Evolutionary conservation across 1,140 invertebrate genomes (phyloP).

Genomic region (Bombus sylvicola): DNA sequence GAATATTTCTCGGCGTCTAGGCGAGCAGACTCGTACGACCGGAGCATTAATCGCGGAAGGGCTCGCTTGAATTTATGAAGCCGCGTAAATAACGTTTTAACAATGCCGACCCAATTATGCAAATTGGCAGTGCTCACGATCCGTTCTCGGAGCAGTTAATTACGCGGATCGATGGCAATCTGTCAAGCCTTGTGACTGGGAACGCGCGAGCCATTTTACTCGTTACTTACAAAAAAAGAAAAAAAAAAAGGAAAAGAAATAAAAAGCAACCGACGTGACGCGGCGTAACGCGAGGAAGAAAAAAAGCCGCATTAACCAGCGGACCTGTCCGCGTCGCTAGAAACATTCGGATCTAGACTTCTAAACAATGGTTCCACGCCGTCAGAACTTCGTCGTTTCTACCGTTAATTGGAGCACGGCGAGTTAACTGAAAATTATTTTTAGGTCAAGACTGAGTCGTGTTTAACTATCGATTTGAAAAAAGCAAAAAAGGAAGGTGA

Average conservation of each 20-base stretch:
- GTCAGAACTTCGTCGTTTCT: not conserved
- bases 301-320: not conserved
- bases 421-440: constrained; percentile 33
- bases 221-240: not conserved
- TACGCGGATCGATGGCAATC: constrained; percentile 35
- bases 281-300: not conserved
- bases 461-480: constrained; percentile 31
- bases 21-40: too few species aligned
- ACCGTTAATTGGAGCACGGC: constrained; percentile 33
- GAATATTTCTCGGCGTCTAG: too few species aligned
- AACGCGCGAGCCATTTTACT: not conserved
- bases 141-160: constrained; percentile 29
- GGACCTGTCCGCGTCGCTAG: not conserved
- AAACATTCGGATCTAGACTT: not conserved
- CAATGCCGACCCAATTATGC: constrained; percentile 54
- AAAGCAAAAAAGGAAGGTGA: not conserved
- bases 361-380: constrained; percentile 5
- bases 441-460: constrained; percentile 5
- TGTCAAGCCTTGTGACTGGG: constrained; percentile 8
- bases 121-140: constrained; percentile 44
- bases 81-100: constrained; percentile 46
- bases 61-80: constrained; percentile 3
- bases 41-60: constrained; percentile 16
- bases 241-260: too few species aligned
- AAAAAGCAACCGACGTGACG: not conserved